These are phyloP conservation scores for Sciaenops ocellatus DNA, from an alignment of 2,797 vertebrate species.

Conservation along the genomic window DNA sequence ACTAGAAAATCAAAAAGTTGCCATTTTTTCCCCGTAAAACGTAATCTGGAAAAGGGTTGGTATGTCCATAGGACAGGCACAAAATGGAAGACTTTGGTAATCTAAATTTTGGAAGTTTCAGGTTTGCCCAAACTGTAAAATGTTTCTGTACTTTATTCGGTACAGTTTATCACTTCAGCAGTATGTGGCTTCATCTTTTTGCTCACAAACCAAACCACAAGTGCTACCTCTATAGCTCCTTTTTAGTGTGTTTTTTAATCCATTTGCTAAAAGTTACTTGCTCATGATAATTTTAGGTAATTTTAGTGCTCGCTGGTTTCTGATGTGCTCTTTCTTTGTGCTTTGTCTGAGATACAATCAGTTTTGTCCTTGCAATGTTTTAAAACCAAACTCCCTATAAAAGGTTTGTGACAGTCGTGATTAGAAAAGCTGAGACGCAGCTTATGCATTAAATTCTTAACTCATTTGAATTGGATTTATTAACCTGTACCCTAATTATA, in stretches of 20 bases:
- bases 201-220: background rate
- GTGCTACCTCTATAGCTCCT: background rate
- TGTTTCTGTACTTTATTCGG: background rate
- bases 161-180: background rate
- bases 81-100: background rate
- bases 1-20: background rate
- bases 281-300: background rate
- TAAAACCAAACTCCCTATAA: background rate
- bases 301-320: background rate
- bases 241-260: constrained; percentile 10
- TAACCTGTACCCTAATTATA: background rate
- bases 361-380: background rate
- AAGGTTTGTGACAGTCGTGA: background rate
- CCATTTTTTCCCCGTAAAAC: background rate
- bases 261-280: background rate
- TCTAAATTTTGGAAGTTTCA: background rate
- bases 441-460: background rate
- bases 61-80: background rate
- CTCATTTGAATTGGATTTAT: background rate
- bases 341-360: constrained; percentile 11
- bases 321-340: background rate
- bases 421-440: background rate
- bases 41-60: background rate
- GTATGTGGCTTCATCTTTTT: background rate
- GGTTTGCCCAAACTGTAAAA: background rate